phyloP scores from a whole-genome alignment of 2,888 invertebrate genomes.

The Ectemnius cavifrons region DNA sequence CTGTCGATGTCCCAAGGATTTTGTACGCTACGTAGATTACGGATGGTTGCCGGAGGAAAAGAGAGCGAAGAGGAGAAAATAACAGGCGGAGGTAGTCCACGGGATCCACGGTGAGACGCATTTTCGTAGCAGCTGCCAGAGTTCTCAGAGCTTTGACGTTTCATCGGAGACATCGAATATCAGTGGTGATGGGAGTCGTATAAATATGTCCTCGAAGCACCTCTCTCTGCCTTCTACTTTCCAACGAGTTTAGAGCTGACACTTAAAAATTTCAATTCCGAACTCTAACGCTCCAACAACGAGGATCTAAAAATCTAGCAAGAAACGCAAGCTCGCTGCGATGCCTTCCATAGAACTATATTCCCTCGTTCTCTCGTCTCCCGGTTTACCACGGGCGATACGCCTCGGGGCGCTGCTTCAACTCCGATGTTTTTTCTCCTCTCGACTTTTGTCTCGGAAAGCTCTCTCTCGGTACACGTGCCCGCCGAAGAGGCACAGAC shows the following conservation, averaged over 20 bases:
- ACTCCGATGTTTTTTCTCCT: conserved; percentile 42
- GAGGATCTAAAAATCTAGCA: neutral
- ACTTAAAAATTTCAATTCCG: neutral
- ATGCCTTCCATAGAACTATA: conserved; percentile 3
- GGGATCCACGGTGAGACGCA: conserved; percentile 16
- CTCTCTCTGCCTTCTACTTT: neutral
- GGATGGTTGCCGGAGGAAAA: neutral
- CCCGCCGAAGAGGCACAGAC: neutral
- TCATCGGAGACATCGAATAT: conserved; percentile 34
- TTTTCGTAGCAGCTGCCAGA: conserved; percentile 47
- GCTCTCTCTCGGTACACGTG: conserved; percentile 22
- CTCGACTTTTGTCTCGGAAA: conserved; percentile 35
- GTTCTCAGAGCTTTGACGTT: conserved; percentile 48
- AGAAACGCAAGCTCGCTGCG: neutral
- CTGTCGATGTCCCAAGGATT: conserved; percentile 1
- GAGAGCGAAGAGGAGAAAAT: neutral
- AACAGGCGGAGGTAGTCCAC: neutral
- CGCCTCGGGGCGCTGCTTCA: conserved; percentile 33
- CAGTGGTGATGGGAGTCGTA: conserved; percentile 35
- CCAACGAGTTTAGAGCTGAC: conserved; percentile 2
- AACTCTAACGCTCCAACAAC: neutral
- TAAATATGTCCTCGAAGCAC: conserved; percentile 28
- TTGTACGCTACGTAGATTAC: neutral
- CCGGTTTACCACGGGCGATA: conserved; percentile 38
- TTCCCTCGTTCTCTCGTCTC: conserved; percentile 34